These are phyloP conservation scores for Smittia aterrima DNA, from an alignment of 2,888 invertebrate genomes.

Conservation along the genomic window DNA sequence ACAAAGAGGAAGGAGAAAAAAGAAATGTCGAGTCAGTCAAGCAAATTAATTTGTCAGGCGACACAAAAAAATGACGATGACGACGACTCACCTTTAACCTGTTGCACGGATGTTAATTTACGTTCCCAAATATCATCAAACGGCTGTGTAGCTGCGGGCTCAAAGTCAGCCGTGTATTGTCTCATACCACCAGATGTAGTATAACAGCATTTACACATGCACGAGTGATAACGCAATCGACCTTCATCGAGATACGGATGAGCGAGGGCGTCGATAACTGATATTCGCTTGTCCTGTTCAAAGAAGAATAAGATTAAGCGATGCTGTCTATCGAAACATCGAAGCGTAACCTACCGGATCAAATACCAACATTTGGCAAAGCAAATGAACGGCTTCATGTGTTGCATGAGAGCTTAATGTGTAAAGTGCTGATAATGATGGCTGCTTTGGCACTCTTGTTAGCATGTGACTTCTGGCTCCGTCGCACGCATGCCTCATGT, in stretches of 20 bases:
- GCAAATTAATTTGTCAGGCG: neutral
- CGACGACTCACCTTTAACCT: slow-evolving; percentile 81
- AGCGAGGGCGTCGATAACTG: slow-evolving; percentile 90
- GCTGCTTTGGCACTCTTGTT: slow-evolving; percentile 81
- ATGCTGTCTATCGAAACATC: neutral
- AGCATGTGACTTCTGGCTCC: slow-evolving; percentile 91
- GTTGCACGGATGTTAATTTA: slow-evolving; percentile 86
- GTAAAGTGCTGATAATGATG: slow-evolving; percentile 85
- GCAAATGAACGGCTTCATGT: slow-evolving; percentile 95
- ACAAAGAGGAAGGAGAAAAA: slow-evolving; percentile 44
- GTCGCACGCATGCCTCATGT: slow-evolving; percentile 97
- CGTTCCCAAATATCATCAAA: slow-evolving; percentile 98
- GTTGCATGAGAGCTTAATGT: slow-evolving; percentile 90
- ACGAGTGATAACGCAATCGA: slow-evolving; percentile 96
- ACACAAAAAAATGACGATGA: slow-evolving; percentile 26
- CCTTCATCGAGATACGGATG: slow-evolving; percentile 99
- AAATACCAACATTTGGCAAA: slow-evolving; percentile 96
- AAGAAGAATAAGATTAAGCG: neutral
- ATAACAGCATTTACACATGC: slow-evolving; percentile 99
- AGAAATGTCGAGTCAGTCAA: slow-evolving; percentile 31
- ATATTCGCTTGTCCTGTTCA: slow-evolving; percentile 82
- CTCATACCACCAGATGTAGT: slow-evolving; percentile 72
- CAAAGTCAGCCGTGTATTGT: slow-evolving; percentile 88
- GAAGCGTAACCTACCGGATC: slow-evolving; percentile 75
- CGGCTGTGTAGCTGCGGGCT: slow-evolving; percentile 83